phyloP scores from a whole-genome alignment of 1,140 invertebrate species.

The Cherax quadricarinatus region DNA sequence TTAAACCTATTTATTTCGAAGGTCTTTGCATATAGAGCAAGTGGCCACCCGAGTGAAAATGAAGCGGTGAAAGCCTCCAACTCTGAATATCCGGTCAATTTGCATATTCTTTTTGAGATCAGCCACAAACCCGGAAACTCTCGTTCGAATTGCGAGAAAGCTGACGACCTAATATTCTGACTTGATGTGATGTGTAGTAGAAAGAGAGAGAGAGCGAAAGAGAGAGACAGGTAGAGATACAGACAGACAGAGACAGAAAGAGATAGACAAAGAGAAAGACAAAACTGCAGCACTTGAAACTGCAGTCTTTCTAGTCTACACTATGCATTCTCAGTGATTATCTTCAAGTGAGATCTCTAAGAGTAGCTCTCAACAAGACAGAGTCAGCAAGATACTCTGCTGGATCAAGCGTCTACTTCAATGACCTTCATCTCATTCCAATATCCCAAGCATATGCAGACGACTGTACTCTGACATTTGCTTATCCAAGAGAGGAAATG shows the following conservation, averaged over 20 bases:
- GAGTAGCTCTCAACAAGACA: no score
- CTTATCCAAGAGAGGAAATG: no score
- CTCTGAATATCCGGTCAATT: neutral
- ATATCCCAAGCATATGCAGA: no score
- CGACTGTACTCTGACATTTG: no score
- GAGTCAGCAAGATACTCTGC: no score
- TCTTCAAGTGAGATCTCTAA: no score
- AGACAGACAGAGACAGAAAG: neutral
- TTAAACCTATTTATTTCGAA: no score
- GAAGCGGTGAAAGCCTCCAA: neutral
- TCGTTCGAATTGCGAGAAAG: neutral
- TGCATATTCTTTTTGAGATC: slow-evolving; percentile 9
- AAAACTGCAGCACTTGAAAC: neutral
- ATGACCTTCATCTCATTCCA: no score
- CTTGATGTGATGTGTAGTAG: neutral
- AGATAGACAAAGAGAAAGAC: neutral
- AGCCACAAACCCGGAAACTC: neutral
- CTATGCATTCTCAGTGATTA: no score
- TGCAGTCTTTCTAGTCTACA: no score
- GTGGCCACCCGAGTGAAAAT: neutral
- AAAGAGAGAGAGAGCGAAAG: neutral
- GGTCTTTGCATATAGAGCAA: no score
- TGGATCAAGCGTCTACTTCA: no score
- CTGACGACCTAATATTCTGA: neutral
- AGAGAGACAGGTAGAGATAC: neutral